Conservation (phyloP, 1,140 invertebrate species). For the Kradibia gibbosae region DNA sequence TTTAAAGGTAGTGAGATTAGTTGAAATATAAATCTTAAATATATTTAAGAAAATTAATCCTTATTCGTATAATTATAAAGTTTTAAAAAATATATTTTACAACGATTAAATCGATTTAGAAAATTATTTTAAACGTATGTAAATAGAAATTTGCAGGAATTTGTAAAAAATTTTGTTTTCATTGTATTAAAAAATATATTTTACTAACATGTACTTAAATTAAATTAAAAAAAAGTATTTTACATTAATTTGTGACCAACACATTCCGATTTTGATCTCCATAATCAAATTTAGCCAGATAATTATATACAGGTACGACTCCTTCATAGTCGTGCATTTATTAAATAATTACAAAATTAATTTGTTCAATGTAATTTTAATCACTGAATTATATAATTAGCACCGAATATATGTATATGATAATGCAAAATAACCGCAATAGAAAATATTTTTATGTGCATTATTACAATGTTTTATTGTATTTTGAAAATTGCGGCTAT, state of each 20-base stretch:
- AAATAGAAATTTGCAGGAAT: constrained; percentile 42
- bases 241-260: constrained; percentile 33
- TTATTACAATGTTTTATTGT: constrained; percentile 49
- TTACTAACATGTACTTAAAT: constrained; percentile 37
- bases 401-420: constrained; percentile 40
- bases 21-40: constrained; percentile 46
- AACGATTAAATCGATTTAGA: constrained; percentile 42
- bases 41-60: constrained; percentile 43
- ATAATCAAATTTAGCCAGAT: constrained; percentile 38
- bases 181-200: constrained; percentile 48
- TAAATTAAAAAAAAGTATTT: constrained; percentile 35
- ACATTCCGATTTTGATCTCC: constrained; percentile 49
- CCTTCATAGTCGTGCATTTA: constrained; percentile 49
- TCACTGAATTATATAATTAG: constrained; percentile 44
- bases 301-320: constrained; percentile 38
- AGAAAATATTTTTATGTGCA: constrained; percentile 46
- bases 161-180: constrained; percentile 32
- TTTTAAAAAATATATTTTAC: constrained; percentile 28
- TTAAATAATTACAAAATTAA: constrained; percentile 35
- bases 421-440: constrained; percentile 40
- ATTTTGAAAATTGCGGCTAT: constrained; percentile 50
- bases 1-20: constrained; percentile 51
- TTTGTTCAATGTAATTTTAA: constrained; percentile 44
- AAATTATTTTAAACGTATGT: constrained; percentile 39
- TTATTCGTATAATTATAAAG: constrained; percentile 32